phyloP scores from a whole-genome alignment of 1,140 invertebrate genomes.

The Theocolax elegans region DNA sequence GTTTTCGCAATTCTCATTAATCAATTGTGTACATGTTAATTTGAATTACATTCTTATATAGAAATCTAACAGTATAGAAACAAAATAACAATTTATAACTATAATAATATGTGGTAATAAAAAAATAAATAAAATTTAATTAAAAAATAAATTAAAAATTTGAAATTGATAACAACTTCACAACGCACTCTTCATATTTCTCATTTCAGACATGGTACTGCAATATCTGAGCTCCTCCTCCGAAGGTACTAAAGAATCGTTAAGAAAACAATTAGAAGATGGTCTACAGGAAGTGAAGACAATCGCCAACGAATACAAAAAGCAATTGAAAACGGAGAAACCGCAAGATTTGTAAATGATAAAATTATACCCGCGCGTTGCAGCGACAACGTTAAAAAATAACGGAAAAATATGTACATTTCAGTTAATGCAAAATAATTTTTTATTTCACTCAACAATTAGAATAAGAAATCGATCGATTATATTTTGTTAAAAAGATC shows the following conservation, averaged over 20 bases:
- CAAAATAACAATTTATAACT: no score
- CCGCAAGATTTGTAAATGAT: slow-evolving; percentile 32
- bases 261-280: slow-evolving; percentile 60
- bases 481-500: no score
- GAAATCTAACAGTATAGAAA: no score
- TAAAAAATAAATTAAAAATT: no score
- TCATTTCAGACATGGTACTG: slow-evolving; percentile 70
- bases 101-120: slow-evolving; percentile 29
- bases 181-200: no score
- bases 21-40: no score
- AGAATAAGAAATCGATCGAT: no score
- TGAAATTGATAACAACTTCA: no score
- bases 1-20: no score
- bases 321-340: slow-evolving; percentile 57
- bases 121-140: slow-evolving; percentile 23
- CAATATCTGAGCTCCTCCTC: slow-evolving; percentile 69
- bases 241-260: slow-evolving; percentile 59
- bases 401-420: slow-evolving; percentile 13
- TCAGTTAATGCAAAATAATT: slow-evolving; percentile 1
- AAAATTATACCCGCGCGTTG: no score
- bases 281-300: slow-evolving; percentile 68
- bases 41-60: no score
- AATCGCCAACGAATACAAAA: slow-evolving; percentile 67
- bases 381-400: slow-evolving; percentile 19
- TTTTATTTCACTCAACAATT: background rate